A percentile compares a stretch with the other conserved stretches of the same genome.
phyloP scores from a whole-genome alignment of 2,888 invertebrate genomes.

The Hoplodrina blanda region DNA sequence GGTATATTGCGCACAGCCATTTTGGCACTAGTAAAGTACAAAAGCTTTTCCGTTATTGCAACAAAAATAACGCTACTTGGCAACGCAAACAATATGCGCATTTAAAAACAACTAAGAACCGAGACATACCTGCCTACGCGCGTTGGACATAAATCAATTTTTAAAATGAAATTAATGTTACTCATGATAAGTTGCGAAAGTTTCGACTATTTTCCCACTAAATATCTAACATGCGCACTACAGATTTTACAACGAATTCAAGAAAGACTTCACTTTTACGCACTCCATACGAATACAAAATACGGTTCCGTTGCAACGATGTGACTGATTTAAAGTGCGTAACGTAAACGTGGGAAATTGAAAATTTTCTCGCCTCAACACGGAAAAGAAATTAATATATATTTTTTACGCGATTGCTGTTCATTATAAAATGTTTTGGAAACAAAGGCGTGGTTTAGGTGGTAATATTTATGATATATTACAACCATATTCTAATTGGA shows the following conservation, averaged over 20 bases:
- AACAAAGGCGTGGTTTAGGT: background rate
- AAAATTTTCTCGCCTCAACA: conserved; percentile 27
- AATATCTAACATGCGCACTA: background rate
- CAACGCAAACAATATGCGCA: conserved; percentile 51
- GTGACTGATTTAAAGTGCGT: conserved; percentile 38
- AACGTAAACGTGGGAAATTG: conserved; percentile 51
- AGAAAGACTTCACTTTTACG: conserved; percentile 22
- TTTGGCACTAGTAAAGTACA: conserved; percentile 53
- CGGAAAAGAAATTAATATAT: conserved; percentile 30
- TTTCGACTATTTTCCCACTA: conserved; percentile 1
- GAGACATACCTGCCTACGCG: conserved; percentile 8
- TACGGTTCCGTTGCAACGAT: conserved; percentile 1
- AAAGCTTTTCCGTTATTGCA: conserved; percentile 53
- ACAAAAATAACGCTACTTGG: conserved; percentile 55
- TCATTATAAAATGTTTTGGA: background rate
- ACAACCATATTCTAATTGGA: conserved; percentile 16
- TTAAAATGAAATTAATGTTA: conserved; percentile 7
- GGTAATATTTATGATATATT: conserved; percentile 10
- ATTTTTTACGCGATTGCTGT: background rate
- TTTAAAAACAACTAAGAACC: conserved; percentile 36
- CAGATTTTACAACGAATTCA: conserved; percentile 8
- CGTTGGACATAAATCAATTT: conserved; percentile 22
- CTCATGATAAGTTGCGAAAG: conserved; percentile 6
- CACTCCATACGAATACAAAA: conserved; percentile 39
- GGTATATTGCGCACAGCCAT: conserved; percentile 30